A percentile compares a stretch with the other conserved stretches of the same genome.
phyloP scores from a whole-genome alignment of 2,113 vertebrate genomes.

The Empidonax traillii region DNA sequence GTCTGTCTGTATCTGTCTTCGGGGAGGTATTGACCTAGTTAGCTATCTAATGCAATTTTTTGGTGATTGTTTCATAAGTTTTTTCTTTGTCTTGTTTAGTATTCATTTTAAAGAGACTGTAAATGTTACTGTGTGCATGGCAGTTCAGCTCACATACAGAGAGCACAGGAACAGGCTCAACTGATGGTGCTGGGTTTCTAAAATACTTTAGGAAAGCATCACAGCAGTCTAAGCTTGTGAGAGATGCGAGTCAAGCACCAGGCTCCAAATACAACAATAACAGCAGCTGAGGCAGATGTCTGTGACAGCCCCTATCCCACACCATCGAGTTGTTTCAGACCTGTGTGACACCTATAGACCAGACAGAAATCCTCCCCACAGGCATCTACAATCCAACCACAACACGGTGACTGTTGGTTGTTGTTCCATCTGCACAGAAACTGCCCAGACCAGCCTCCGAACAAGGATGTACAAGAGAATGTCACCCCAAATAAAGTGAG shows the following conservation, averaged over 20 bases:
- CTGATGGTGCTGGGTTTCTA: background rate
- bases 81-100: background rate
- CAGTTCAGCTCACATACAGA: background rate
- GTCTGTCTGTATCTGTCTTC: background rate
- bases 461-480: background rate
- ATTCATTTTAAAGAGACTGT: background rate
- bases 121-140: background rate
- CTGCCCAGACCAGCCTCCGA: background rate
- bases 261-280: background rate
- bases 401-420: background rate
- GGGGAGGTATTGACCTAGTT: background rate
- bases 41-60: background rate
- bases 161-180: background rate
- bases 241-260: background rate
- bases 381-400: background rate
- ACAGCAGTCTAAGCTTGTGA: background rate
- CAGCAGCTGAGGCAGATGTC: background rate
- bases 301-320: background rate
- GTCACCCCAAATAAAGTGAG: background rate
- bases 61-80: background rate
- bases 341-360: background rate
- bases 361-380: background rate
- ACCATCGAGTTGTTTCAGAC: background rate
- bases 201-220: background rate
- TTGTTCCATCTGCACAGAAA: background rate